These are phyloP conservation scores for Margarornis squamiger DNA, from an alignment of 2,797 vertebrate genomes.

Conservation along the genomic window DNA sequence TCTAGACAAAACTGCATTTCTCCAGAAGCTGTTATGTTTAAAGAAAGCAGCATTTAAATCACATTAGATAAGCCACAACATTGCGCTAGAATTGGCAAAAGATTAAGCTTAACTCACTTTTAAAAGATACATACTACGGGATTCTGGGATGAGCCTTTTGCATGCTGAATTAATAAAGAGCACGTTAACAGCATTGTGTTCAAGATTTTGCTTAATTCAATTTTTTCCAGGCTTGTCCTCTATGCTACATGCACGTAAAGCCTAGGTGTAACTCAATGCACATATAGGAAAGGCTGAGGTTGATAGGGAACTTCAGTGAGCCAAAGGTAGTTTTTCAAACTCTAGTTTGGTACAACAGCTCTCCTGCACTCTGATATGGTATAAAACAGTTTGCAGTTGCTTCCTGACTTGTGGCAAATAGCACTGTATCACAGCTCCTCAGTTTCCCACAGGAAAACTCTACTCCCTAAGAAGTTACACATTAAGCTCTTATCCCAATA, in stretches of 20 bases:
- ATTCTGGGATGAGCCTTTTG: neutral
- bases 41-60: neutral
- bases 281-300: rapidly evolving
- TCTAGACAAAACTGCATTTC: neutral
- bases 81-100: neutral
- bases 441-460: neutral
- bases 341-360: neutral
- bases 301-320: neutral
- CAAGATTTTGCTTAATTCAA: neutral
- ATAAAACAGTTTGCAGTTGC: neutral
- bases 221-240: neutral
- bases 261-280: neutral
- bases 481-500: neutral
- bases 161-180: neutral
- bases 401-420: neutral
- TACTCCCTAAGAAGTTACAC: neutral
- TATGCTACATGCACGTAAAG: neutral
- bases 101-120: neutral
- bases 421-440: neutral
- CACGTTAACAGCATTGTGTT: neutral
- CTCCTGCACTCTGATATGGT: neutral
- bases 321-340: neutral
- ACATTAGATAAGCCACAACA: neutral
- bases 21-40: neutral
- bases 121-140: neutral